These are phyloP conservation scores for Sturnus vulgaris DNA, from an alignment of 2,113 vertebrate species.

Conservation along the genomic window DNA sequence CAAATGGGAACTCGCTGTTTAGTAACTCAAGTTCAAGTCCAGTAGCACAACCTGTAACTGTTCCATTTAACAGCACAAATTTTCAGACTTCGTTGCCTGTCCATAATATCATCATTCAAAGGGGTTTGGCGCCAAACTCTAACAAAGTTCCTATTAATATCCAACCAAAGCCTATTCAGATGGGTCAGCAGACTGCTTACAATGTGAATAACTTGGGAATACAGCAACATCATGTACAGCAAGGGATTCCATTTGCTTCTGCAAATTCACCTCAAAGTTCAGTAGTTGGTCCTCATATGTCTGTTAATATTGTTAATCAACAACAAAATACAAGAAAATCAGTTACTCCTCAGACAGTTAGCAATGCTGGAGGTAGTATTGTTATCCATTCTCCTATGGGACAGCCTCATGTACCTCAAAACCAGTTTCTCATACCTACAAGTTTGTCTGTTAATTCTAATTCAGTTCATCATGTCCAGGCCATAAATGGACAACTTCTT, in stretches of 20 bases:
- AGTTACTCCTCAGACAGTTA: slow-evolving; percentile 73
- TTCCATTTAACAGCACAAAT: slow-evolving; percentile 92
- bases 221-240: slow-evolving; percentile 78
- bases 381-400: slow-evolving; percentile 86
- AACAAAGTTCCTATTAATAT: slow-evolving; percentile 86
- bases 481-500: slow-evolving; percentile 83
- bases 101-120: slow-evolving; percentile 97
- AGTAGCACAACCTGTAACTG: slow-evolving; percentile 84
- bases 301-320: slow-evolving; percentile 79
- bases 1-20: slow-evolving; percentile 83
- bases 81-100: slow-evolving; percentile 86
- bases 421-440: slow-evolving; percentile 89
- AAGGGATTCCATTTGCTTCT: slow-evolving; percentile 77
- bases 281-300: slow-evolving; percentile 78
- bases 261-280: slow-evolving; percentile 76
- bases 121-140: slow-evolving; percentile 84
- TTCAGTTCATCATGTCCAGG: slow-evolving; percentile 85
- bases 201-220: slow-evolving; percentile 81
- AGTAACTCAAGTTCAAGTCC: slow-evolving; percentile 79
- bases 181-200: slow-evolving; percentile 87
- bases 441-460: slow-evolving; percentile 84
- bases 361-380: slow-evolving; percentile 74
- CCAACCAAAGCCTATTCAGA: slow-evolving; percentile 92
- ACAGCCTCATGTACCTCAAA: slow-evolving; percentile 81
- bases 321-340: slow-evolving; percentile 77